Conservation (phyloP, 2,888 invertebrate genomes). For the Drosophila aldrichi region DNA sequence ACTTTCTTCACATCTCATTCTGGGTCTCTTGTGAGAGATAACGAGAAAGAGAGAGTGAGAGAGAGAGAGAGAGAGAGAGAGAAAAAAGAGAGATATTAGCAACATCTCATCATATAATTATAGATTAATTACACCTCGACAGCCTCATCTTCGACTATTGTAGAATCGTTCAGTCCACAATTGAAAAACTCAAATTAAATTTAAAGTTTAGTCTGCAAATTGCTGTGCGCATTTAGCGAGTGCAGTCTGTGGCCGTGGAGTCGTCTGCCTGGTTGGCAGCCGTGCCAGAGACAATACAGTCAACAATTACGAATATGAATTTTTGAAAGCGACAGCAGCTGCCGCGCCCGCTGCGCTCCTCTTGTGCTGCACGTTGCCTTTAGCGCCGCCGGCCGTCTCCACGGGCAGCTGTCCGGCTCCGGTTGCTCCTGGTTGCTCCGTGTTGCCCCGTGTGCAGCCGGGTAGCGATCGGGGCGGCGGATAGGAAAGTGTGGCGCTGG, state of each 20-base stretch:
- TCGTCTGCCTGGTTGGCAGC: slow-evolving; percentile 43
- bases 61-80: too few species aligned
- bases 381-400: slow-evolving; percentile 36
- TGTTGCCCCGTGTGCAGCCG: background rate
- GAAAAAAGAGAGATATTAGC: too few species aligned
- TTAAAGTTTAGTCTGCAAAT: background rate
- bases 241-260: slow-evolving; percentile 46
- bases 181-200: background rate
- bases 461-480: background rate
- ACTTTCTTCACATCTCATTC: too few species aligned
- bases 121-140: too few species aligned
- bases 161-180: too few species aligned
- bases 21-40: too few species aligned
- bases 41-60: too few species aligned
- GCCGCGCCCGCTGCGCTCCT: slow-evolving; percentile 45
- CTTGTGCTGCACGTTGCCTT: slow-evolving; percentile 27
- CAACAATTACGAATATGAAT: slow-evolving; percentile 81
- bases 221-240: slow-evolving; percentile 36
- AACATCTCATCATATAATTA: too few species aligned
- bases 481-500: slow-evolving; percentile 45
- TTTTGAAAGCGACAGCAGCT: slow-evolving; percentile 77
- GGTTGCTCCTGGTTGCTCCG: slow-evolving; percentile 17
- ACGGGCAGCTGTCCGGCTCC: slow-evolving; percentile 45
- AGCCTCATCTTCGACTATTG: too few species aligned
- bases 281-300: slow-evolving; percentile 74